Evolutionary conservation across 2,113 vertebrate species (phyloP).

Genomic region (Lota lota): DNA sequence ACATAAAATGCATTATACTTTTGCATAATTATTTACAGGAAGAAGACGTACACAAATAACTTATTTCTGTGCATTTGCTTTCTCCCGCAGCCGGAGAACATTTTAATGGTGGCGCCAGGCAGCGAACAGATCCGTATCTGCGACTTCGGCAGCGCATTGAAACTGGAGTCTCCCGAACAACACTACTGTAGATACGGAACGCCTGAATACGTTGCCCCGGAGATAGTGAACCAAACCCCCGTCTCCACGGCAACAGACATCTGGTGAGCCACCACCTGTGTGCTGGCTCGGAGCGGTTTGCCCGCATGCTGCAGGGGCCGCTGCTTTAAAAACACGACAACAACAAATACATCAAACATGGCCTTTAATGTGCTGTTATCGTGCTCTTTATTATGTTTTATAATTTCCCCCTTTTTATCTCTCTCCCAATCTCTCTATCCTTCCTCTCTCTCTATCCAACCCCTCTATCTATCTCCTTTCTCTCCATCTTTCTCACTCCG

Average conservation of each 20-base stretch:
- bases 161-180: conserved; percentile 74
- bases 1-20: no score
- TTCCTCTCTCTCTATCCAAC: not conserved
- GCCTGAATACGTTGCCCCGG: conserved; percentile 89
- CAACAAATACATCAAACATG: not conserved
- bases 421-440: not conserved
- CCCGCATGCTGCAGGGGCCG: conserved; percentile 1
- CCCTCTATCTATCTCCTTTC: not conserved
- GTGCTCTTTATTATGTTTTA: conserved; percentile 5
- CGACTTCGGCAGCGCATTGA: conserved; percentile 89
- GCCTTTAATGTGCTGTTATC: conserved; percentile 6
- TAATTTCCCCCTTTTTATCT: not conserved
- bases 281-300: not conserved
- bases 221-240: conserved; percentile 92
- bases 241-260: conserved; percentile 89
- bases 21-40: no score
- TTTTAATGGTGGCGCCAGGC: conserved; percentile 79
- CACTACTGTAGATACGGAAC: conserved; percentile 92
- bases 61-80: not conserved
- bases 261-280: conserved; percentile 77
- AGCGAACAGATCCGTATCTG: conserved; percentile 88
- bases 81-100: conserved; percentile 85
- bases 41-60: no score
- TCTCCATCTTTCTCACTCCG: not conserved
- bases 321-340: not conserved